Conservation (phyloP, 2,113 vertebrate genomes). For the Hyla sarda region DNA sequence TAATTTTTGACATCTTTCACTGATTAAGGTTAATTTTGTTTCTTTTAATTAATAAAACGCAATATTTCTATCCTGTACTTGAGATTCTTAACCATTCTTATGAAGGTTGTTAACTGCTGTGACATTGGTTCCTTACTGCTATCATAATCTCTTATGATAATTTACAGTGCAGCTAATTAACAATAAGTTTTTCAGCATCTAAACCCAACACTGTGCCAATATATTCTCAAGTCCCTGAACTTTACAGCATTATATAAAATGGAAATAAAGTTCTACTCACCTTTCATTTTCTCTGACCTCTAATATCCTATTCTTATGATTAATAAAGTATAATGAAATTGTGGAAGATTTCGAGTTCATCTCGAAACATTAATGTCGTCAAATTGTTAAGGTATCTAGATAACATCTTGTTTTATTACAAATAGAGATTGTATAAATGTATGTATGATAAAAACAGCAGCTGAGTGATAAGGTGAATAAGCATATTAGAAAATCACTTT, state of each 20-base stretch:
- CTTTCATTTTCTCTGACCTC: neutral
- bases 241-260: neutral
- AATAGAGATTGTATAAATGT: neutral
- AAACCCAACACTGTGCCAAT: neutral
- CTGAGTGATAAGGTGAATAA: neutral
- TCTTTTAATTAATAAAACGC: constrained; percentile 8
- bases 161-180: neutral
- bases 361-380: neutral
- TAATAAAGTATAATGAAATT: neutral
- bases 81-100: neutral
- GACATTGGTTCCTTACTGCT: neutral
- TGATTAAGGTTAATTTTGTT: constrained; percentile 17
- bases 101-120: neutral
- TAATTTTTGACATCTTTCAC: neutral
- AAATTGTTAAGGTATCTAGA: neutral
- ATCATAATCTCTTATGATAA: constrained; percentile 9
- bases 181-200: neutral
- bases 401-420: neutral
- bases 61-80: constrained; percentile 1
- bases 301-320: neutral
- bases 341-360: neutral
- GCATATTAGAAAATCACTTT: neutral
- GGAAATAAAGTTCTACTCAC: neutral
- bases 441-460: neutral
- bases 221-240: neutral